These are phyloP conservation scores for Pterocles burchelli DNA, from an alignment of 2,113 vertebrate species.

Conservation along the genomic window DNA sequence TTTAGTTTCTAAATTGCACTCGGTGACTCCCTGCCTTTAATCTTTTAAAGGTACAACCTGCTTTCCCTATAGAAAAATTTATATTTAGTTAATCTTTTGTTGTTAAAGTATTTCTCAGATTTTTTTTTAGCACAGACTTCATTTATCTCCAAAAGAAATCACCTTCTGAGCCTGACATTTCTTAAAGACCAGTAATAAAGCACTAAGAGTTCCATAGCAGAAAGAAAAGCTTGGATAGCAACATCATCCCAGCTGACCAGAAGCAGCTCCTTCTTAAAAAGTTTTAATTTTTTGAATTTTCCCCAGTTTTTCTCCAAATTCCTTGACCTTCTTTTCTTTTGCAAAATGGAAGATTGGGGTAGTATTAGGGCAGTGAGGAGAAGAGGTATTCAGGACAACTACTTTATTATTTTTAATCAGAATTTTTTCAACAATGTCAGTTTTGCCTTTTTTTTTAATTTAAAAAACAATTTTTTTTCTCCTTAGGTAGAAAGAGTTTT, in stretches of 20 bases:
- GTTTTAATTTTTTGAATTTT: not conserved
- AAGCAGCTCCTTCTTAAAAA: not conserved
- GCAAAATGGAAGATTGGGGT: not conserved
- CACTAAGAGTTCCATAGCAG: not conserved
- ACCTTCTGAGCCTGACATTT: not conserved
- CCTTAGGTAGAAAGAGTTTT: not conserved
- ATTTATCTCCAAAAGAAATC: not conserved
- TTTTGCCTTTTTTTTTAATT: not conserved
- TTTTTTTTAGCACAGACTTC: not conserved
- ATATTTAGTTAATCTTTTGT: not conserved
- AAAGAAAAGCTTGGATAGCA: not conserved
- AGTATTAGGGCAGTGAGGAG: not conserved
- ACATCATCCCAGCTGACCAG: not conserved
- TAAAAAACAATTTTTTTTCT: not conserved
- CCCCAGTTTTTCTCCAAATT: not conserved
- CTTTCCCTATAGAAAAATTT: not conserved
- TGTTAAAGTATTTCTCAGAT: not conserved
- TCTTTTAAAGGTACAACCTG: not conserved
- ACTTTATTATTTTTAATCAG: not conserved
- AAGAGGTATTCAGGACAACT: not conserved
- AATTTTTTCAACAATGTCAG: not conserved
- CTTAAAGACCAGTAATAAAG: not conserved
- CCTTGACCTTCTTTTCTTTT: not conserved
- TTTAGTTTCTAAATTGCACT: not conserved
- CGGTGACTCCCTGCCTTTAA: not conserved